Percentiles rank a stretch among this genome's conserved stretches.
phyloP scores from a whole-genome alignment of 1,140 invertebrate genomes.

The Scaptomyza graminum region DNA sequence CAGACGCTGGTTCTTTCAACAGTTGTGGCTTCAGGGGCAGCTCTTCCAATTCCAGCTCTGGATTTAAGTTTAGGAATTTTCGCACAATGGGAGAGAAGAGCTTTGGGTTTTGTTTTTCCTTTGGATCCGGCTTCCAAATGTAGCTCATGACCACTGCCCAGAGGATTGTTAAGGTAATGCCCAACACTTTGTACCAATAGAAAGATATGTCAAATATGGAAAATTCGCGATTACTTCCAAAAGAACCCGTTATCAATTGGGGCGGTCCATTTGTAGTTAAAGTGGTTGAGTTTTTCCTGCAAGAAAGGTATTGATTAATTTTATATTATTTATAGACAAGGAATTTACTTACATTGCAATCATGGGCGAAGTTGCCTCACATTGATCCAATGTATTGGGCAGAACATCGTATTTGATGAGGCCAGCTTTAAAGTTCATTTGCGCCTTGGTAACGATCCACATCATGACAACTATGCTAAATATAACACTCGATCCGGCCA shows the following conservation, averaged over 20 bases:
- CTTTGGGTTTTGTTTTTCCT: conserved; percentile 59
- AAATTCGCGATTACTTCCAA: conserved; percentile 81
- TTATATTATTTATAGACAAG: not conserved
- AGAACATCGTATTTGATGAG: conserved; percentile 85
- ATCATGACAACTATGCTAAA: conserved; percentile 87
- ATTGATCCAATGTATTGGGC: conserved; percentile 86
- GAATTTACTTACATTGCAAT: conserved; percentile 62
- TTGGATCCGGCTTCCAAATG: conserved; percentile 54
- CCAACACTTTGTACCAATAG: conserved; percentile 87
- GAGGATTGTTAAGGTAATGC: conserved; percentile 86
- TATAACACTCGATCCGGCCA: conserved; percentile 88
- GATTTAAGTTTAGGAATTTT: conserved; percentile 37
- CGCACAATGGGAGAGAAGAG: conserved; percentile 62
- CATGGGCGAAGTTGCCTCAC: conserved; percentile 82
- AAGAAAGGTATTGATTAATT: not conserved
- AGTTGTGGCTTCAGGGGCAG: conserved; percentile 42
- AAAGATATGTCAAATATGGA: conserved; percentile 86
- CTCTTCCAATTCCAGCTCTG: conserved; percentile 54
- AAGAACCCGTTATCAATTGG: conserved; percentile 57
- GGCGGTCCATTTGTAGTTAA: conserved; percentile 39
- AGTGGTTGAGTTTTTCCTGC: not conserved
- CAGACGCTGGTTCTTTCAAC: not conserved
- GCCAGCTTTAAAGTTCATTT: conserved; percentile 87
- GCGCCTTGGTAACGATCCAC: conserved; percentile 91
- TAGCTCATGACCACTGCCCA: conserved; percentile 85